Conservation (phyloP, 1,140 invertebrate genomes). For the Dysdera silvatica region DNA sequence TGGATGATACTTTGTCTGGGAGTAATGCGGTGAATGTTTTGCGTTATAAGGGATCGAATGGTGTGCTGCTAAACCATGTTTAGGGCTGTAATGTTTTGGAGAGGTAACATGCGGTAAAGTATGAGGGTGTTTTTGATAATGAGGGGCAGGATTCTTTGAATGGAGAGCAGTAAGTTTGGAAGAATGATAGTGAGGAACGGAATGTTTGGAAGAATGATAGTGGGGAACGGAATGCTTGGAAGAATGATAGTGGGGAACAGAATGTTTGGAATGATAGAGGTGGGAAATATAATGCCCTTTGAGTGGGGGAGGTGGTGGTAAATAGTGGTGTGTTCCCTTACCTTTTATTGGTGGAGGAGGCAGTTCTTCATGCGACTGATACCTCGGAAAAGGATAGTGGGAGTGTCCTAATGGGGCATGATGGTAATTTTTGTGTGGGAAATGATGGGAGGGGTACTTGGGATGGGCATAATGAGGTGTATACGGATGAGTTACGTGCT, state of each 20-base stretch:
- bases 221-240: slow-evolving; percentile 3
- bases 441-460: not conserved
- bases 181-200: not conserved
- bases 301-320: not conserved
- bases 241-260: not conserved
- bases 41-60: not conserved
- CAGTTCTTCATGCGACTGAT: not conserved
- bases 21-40: not conserved
- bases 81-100: slow-evolving; percentile 4
- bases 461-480: not conserved
- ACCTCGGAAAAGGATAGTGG: not conserved
- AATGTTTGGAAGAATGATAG: not conserved
- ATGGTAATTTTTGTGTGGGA: not conserved
- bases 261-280: not conserved
- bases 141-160: not conserved
- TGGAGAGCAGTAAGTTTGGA: not conserved
- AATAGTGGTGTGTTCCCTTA: not conserved
- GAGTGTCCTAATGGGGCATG: not conserved
- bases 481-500: not conserved
- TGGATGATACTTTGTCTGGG: slow-evolving; percentile 3
- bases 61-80: not conserved
- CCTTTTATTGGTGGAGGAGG: not conserved
- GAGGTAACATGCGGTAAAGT: not conserved
- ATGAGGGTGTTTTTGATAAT: not conserved
- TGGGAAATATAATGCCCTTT: not conserved